These are phyloP conservation scores for Gambusia affinis DNA, from an alignment of 2,113 vertebrate species.

Conservation along the genomic window DNA sequence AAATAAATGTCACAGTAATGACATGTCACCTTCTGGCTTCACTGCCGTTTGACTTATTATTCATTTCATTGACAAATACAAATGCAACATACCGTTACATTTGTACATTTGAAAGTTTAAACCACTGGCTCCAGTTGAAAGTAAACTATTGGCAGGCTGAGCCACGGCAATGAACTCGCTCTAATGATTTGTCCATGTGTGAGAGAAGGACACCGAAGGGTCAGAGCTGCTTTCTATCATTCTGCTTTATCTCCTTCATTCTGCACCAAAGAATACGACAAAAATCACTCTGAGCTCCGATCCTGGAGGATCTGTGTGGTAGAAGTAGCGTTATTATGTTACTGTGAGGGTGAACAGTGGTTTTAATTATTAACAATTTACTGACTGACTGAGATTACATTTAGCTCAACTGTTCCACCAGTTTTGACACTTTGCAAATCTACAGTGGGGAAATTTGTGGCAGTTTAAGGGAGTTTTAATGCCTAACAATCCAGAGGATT, in stretches of 20 bases:
- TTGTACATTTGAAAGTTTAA: constrained; percentile 47
- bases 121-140: constrained; percentile 59
- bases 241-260: constrained; percentile 6
- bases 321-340: neutral
- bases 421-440: no score
- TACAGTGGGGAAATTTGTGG: no score
- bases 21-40: constrained; percentile 32
- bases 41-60: constrained; percentile 11
- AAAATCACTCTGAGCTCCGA: neutral
- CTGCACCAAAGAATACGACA: neutral
- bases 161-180: constrained; percentile 41
- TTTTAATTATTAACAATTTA: neutral
- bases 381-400: no score
- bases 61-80: constrained; percentile 55
- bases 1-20: neutral
- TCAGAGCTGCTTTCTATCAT: constrained; percentile 39
- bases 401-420: no score
- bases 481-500: no score
- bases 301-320: neutral
- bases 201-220: constrained; percentile 58
- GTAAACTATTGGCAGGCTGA: constrained; percentile 55
- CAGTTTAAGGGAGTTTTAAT: no score
- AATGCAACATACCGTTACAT: constrained; percentile 36
- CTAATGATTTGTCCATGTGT: constrained; percentile 73
- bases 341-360: neutral